A percentile compares a stretch with the other conserved stretches of the same genome.
These are phyloP conservation scores for Caenorhabditis sinica DNA, from an alignment of 2,888 invertebrate genomes.

Conservation along the genomic window DNA sequence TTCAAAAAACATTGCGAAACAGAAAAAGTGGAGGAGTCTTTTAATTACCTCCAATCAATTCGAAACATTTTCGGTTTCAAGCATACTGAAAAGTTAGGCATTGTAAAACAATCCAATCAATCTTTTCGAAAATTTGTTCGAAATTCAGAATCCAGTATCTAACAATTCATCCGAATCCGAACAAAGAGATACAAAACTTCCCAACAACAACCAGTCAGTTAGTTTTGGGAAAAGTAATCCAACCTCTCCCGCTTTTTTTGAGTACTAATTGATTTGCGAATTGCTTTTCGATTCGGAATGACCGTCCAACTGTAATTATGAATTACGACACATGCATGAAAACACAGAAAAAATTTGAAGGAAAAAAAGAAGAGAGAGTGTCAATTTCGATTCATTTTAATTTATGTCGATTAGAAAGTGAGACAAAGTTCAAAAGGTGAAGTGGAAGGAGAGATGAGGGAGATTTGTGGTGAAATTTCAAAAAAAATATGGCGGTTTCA, in stretches of 20 bases:
- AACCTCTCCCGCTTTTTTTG: neutral
- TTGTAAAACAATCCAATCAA: too few relatives aligned
- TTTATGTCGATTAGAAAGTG: constrained; percentile 11
- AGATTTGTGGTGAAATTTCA: neutral
- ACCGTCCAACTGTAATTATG: constrained; percentile 27
- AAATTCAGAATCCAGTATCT: neutral
- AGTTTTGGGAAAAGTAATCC: neutral
- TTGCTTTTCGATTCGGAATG: constrained; percentile 43
- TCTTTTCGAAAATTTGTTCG: too few relatives aligned
- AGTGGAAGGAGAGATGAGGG: neutral
- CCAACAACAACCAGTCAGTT: neutral
- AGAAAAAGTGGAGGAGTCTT: too few relatives aligned
- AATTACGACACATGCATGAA: constrained; percentile 35
- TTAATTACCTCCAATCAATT: too few relatives aligned
- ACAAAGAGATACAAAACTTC: neutral
- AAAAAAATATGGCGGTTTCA: too few relatives aligned
- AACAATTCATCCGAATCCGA: neutral
- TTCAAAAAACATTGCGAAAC: too few relatives aligned
- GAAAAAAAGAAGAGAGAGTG: constrained; percentile 8
- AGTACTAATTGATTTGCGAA: constrained; percentile 28
- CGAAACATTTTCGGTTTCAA: too few relatives aligned
- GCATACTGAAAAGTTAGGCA: too few relatives aligned
- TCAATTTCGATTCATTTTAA: neutral
- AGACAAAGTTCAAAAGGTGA: constrained; percentile 2
- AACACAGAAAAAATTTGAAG: neutral